phyloP scores from a whole-genome alignment of 2,113 vertebrate genomes.

The Nycticryphes semicollaris region DNA sequence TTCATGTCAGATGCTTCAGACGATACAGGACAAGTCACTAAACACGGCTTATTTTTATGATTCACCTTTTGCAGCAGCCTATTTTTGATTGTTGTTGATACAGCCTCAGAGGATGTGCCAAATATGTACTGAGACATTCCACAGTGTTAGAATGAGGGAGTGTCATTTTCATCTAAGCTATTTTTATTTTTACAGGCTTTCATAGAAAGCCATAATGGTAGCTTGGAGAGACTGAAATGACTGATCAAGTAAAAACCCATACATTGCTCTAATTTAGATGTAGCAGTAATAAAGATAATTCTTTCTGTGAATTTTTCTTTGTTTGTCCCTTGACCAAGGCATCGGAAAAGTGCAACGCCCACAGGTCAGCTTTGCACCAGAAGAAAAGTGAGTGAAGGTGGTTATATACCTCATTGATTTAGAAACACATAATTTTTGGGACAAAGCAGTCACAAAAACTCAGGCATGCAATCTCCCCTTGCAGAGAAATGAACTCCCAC shows the following conservation, averaged over 20 bases:
- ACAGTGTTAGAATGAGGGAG: background rate
- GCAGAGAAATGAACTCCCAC: background rate
- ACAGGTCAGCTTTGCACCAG: background rate
- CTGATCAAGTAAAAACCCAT: background rate
- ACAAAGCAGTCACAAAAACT: background rate
- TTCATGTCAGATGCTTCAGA: background rate
- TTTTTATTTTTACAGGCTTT: constrained; percentile 50
- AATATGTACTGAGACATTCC: background rate
- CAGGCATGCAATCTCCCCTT: background rate
- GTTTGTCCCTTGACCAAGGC: background rate
- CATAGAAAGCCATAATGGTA: constrained; percentile 12
- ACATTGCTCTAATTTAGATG: background rate
- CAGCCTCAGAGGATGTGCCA: constrained; percentile 20
- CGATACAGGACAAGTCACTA: background rate
- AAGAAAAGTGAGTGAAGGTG: background rate
- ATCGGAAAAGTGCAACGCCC: background rate
- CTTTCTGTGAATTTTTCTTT: background rate
- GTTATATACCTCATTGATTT: background rate
- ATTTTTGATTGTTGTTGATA: background rate
- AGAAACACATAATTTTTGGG: background rate
- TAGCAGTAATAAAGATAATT: background rate
- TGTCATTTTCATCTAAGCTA: constrained; percentile 35
- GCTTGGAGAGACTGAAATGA: background rate
- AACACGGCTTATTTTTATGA: background rate
- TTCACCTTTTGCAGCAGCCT: background rate